A percentile compares a stretch with the other conserved stretches of the same genome.
These are phyloP conservation scores for Tokudaia muenninki DNA, from an alignment of 2,797 vertebrate species.

Conservation along the genomic window DNA sequence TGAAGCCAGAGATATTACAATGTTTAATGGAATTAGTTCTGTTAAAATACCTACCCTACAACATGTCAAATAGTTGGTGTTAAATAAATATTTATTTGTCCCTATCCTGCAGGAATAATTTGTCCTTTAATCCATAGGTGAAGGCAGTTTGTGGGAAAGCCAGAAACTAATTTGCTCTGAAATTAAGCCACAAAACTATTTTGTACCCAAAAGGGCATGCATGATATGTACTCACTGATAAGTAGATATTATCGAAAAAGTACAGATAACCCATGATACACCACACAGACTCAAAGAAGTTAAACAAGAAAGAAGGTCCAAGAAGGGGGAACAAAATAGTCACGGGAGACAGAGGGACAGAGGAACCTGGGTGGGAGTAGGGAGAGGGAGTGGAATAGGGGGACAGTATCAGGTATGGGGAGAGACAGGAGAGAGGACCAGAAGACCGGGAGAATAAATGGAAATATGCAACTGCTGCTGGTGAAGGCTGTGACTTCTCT, in stretches of 20 bases:
- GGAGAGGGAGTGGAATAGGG: neutral
- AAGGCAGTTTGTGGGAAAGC: neutral
- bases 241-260: neutral
- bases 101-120: slow-evolving; percentile 10
- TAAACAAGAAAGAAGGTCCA: neutral
- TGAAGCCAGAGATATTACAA: slow-evolving; percentile 30
- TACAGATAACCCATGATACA: neutral
- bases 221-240: neutral
- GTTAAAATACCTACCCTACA: slow-evolving; percentile 30
- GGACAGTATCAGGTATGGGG: neutral
- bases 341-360: neutral
- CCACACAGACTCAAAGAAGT: neutral
- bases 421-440: neutral
- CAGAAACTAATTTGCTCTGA: neutral
- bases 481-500: neutral
- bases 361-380: neutral
- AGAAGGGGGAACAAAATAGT: neutral
- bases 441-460: neutral
- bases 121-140: slow-evolving; percentile 31
- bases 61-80: neutral
- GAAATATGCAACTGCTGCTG: neutral
- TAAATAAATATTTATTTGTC: slow-evolving; percentile 25
- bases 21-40: slow-evolving; percentile 13
- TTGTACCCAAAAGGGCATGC: neutral
- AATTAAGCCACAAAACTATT: slow-evolving; percentile 38